A percentile compares a stretch with the other conserved stretches of the same genome.
These are phyloP conservation scores for Arctocebus calabarensis DNA, from an alignment of 2,797 vertebrate genomes.

Conservation along the genomic window DNA sequence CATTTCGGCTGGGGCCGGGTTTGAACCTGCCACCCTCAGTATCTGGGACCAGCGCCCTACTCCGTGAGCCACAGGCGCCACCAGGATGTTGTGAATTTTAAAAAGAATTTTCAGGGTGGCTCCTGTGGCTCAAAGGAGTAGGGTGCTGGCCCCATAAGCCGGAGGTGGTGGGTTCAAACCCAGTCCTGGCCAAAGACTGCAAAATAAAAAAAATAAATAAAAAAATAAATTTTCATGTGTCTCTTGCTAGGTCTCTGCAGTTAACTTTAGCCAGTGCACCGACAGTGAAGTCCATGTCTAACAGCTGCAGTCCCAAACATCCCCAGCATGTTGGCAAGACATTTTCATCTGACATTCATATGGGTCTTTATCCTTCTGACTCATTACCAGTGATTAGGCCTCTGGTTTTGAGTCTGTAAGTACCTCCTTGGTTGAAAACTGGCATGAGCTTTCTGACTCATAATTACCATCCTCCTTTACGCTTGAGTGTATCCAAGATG, in stretches of 20 bases:
- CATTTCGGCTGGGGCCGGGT: too few relatives aligned
- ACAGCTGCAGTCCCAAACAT: not conserved
- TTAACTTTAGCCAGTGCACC: not conserved
- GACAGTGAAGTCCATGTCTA: not conserved
- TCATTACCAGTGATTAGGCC: not conserved
- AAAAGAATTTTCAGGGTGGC: too few relatives aligned
- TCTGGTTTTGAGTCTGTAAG: not conserved
- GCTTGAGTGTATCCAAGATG: not conserved
- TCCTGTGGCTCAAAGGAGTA: too few relatives aligned
- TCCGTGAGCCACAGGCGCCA: too few relatives aligned
- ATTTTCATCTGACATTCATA: not conserved
- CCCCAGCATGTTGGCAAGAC: not conserved
- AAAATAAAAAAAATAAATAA: not conserved
- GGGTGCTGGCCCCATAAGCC: too few relatives aligned
- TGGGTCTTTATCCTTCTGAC: not conserved
- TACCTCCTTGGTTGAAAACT: not conserved
- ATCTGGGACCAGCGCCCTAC: too few relatives aligned
- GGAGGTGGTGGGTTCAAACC: too few relatives aligned
- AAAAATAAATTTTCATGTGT: not conserved
- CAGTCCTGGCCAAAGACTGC: too few relatives aligned
- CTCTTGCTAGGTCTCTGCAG: not conserved
- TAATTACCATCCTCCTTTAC: not conserved
- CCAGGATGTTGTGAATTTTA: not conserved
- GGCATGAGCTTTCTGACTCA: not conserved
- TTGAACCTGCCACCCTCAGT: too few relatives aligned